Percentiles rank a stretch among this genome's conserved stretches.
These are phyloP conservation scores for Plecturocebus donacophilus DNA, from an alignment of 2,113 vertebrate species.

Conservation along the genomic window DNA sequence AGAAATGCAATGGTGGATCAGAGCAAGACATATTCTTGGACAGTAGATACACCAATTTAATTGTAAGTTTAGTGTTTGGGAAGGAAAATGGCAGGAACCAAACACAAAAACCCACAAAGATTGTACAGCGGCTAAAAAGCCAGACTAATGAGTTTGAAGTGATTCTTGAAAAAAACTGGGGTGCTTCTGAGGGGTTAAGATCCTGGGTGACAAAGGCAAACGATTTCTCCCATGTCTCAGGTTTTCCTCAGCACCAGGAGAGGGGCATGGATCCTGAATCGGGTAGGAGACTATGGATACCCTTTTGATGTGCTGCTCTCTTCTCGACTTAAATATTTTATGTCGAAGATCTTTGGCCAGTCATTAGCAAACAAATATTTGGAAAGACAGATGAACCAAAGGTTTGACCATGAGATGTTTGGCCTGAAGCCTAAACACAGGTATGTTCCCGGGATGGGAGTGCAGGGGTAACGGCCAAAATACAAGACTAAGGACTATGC, in stretches of 20 bases:
- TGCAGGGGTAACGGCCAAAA: background rate
- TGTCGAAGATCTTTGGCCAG: constrained; percentile 59
- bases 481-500: background rate
- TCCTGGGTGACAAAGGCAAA: background rate
- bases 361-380: constrained; percentile 21
- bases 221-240: constrained; percentile 77
- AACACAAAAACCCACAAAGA: background rate
- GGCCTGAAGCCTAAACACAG: constrained; percentile 88
- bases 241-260: constrained; percentile 94
- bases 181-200: background rate
- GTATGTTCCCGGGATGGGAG: constrained; percentile 73
- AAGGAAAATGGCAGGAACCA: constrained; percentile 15
- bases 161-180: background rate
- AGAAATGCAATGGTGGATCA: background rate
- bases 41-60: background rate
- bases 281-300: constrained; percentile 84
- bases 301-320: constrained; percentile 79
- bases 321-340: constrained; percentile 71
- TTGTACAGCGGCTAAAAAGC: background rate
- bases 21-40: background rate
- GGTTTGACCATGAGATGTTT: constrained; percentile 87
- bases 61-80: background rate
- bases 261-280: constrained; percentile 91
- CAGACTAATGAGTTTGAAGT: background rate
- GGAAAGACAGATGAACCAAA: constrained; percentile 84